Evolutionary conservation across 2,888 invertebrate genomes (phyloP), one percentile per base, ranked within the genome.

Genomic region (Drosophila incognita): DNA sequence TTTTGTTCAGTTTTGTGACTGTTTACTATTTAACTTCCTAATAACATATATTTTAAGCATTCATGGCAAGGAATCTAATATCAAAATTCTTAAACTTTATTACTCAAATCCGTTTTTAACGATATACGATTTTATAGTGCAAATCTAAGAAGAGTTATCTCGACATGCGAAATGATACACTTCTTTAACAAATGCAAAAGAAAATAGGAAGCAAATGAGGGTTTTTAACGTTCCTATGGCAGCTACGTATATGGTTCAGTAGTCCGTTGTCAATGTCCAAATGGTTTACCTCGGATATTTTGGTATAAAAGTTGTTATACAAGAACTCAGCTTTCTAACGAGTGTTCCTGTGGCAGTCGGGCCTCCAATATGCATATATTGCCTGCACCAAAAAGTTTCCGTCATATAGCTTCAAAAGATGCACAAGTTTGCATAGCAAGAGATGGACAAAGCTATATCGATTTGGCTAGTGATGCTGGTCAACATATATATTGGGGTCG

Each of bases 361-460:
- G 3, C 4, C 3, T 4, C 0, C 4, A 33, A 33, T 33, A 33
- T 33, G 33, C 10, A 10, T 0, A 33, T 10, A 33, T 33, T 33
- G 0, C 0, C 33, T 10, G 33, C 10, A 8, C 0, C 31, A 33
- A 33, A 33, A 10, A 11, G 8, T 33, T 2, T 4, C 10, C 18
- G 8, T 2, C 10, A n/a, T 10, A 40, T n/a, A 4, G 18, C 38
- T 21, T 42, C 21, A 42, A n/a, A 42, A 42, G 6, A 6, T 42
- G 5, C n/a, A n/a, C 5, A 42, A 21, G 2, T n/a, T n/a, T 5
- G 11, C n/a, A n/a, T 0, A 21, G n/a, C 11, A 10, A n/a, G 1
- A 40, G 40, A n/a, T 1, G n/a, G 40, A 40, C 11, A 40, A 40
- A n/a, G 10, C 5, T 11, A 40, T n/a, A 40, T 11, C n/a, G 38